phyloP scores from a whole-genome alignment of 2,888 invertebrate genomes.

The Corbicula japonica region DNA sequence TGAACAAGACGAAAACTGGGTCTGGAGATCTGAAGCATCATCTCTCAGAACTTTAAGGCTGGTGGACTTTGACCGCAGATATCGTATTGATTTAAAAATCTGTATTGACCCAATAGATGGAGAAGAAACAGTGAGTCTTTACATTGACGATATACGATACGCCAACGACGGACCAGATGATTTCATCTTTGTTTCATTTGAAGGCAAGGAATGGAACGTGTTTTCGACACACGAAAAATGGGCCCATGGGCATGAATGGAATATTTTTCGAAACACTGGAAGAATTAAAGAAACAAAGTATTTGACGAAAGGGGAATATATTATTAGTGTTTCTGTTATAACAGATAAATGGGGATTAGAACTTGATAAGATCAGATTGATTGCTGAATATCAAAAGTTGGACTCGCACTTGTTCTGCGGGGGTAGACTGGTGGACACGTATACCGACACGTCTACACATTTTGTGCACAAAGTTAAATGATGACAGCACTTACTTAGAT shows the following conservation, averaged over 20 bases:
- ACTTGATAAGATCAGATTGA: slow-evolving; percentile 54
- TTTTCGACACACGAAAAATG: slow-evolving; percentile 50
- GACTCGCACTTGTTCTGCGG: slow-evolving; percentile 56
- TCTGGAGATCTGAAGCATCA: slow-evolving; percentile 59
- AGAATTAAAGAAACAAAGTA: slow-evolving; percentile 27
- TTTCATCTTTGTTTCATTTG: slow-evolving; percentile 38
- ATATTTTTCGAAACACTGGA: slow-evolving; percentile 58
- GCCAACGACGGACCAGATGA: slow-evolving; percentile 59
- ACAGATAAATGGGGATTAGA: slow-evolving; percentile 62
- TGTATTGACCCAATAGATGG: slow-evolving; percentile 44
- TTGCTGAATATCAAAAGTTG: slow-evolving; percentile 50
- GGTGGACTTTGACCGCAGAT: slow-evolving; percentile 36
- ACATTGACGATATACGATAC: slow-evolving; percentile 55
- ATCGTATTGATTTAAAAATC: slow-evolving; percentile 39
- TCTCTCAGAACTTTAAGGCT: slow-evolving; percentile 42
- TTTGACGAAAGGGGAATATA: slow-evolving; percentile 43
- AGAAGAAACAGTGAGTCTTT: slow-evolving; percentile 14
- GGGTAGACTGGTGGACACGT: slow-evolving; percentile 19
- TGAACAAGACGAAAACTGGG: slow-evolving; percentile 33
- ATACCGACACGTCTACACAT: no score
- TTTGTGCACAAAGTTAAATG: no score
- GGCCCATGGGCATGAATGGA: slow-evolving; percentile 60
- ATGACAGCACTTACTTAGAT: no score
- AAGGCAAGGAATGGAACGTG: slow-evolving; percentile 30
- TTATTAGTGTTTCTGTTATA: slow-evolving; percentile 37